Evolutionary conservation across 2,113 vertebrate species (phyloP).

Genomic region (Circaetus cinerascens): DNA sequence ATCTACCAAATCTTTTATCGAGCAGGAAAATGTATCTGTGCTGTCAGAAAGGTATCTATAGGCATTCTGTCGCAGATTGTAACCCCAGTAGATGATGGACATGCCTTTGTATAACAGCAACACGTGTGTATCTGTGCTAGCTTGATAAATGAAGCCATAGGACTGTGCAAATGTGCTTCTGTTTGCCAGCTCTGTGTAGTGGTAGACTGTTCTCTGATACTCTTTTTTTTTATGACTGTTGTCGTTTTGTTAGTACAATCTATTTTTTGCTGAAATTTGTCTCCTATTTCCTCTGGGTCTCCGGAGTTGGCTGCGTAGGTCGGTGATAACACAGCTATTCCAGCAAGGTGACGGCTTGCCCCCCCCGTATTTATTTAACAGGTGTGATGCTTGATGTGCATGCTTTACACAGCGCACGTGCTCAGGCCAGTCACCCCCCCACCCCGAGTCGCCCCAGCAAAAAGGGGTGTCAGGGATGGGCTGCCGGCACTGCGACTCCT

Average conservation of each 20-base stretch:
- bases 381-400: rapidly evolving
- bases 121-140: rapidly evolving
- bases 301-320: background rate
- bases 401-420: rapidly evolving
- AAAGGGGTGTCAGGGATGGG: too few species aligned
- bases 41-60: too few species aligned
- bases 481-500: too few species aligned
- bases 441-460: background rate
- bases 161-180: background rate
- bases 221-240: background rate
- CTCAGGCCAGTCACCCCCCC: background rate
- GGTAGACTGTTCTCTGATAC: too few species aligned
- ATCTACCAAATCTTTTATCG: background rate
- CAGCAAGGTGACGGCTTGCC: background rate
- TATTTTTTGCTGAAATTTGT: background rate
- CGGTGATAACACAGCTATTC: rapidly evolving
- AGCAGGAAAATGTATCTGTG: background rate
- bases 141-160: background rate
- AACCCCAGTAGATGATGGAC: background rate
- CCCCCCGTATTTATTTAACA: background rate
- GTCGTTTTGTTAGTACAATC: rapidly evolving
- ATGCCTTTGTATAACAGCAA: too few species aligned
- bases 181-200: background rate
- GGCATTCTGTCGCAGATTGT: background rate
- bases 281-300: rapidly evolving